A percentile compares a stretch with the other conserved stretches of the same genome.
Evolutionary conservation across 2,113 vertebrate species (phyloP).

Genomic region (Anarhynchus alexandrinus): DNA sequence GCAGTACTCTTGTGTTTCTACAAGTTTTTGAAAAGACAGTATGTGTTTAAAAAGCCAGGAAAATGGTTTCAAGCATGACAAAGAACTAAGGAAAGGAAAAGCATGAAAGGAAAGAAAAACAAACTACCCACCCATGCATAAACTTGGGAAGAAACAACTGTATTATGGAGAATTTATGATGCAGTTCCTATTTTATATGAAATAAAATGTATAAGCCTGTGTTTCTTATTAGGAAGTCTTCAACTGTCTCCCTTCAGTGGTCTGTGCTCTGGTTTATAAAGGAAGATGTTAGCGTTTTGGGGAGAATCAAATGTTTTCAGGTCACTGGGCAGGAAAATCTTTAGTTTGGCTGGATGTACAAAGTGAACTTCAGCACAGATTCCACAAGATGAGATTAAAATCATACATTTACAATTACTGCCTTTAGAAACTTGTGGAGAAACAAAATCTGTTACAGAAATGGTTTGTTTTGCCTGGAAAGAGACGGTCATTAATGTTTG

Average conservation of each 20-base stretch:
- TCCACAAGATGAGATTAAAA: conserved; percentile 15
- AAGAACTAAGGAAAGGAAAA: background rate
- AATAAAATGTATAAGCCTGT: background rate
- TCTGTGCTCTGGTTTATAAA: background rate
- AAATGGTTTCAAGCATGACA: background rate
- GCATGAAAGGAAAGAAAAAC: background rate
- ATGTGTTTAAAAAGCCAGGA: background rate
- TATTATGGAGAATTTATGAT: background rate
- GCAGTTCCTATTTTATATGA: background rate
- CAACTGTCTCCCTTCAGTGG: background rate
- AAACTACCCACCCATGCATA: background rate
- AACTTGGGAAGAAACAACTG: background rate
- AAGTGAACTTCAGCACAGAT: conserved; percentile 9
- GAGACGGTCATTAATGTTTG: background rate
- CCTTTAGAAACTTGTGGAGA: background rate
- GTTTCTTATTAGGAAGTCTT: background rate
- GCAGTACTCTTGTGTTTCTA: background rate
- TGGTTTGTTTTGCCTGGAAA: conserved; percentile 22
- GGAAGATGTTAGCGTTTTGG: background rate
- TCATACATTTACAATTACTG: background rate
- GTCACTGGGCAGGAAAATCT: conserved; percentile 8
- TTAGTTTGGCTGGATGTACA: conserved; percentile 32
- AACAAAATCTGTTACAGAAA: conserved; percentile 1
- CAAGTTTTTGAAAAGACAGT: background rate
- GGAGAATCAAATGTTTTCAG: conserved; percentile 12